phyloP scores from a whole-genome alignment of 2,113 vertebrate genomes.

The Xenopus borealis region DNA sequence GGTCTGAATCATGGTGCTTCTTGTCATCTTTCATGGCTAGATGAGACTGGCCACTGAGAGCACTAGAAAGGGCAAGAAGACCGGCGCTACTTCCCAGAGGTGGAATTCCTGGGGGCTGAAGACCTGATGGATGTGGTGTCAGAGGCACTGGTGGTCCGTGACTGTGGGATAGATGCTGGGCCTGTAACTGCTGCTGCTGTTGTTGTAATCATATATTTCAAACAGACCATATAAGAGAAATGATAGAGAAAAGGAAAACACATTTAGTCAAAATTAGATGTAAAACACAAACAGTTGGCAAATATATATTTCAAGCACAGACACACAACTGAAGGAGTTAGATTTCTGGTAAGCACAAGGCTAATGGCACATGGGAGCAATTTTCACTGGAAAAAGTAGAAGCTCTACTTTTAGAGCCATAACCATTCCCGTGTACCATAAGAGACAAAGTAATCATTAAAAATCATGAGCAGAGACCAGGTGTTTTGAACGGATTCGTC shows the following conservation, averaged over 20 bases:
- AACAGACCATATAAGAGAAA: background rate
- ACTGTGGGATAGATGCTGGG: slow-evolving; percentile 88
- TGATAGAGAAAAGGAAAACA: background rate
- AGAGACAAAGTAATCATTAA: too few relatives aligned
- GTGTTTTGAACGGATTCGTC: too few relatives aligned
- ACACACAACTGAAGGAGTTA: background rate
- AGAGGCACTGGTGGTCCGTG: slow-evolving; percentile 89
- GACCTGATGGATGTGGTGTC: slow-evolving; percentile 88
- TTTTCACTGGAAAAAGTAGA: too few relatives aligned
- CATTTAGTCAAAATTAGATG: background rate
- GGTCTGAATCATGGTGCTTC: slow-evolving; percentile 86
- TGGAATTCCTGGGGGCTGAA: slow-evolving; percentile 82
- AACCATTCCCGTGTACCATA: too few relatives aligned
- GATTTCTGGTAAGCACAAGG: too few relatives aligned
- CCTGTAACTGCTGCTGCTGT: slow-evolving; percentile 81
- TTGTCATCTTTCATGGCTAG: slow-evolving; percentile 91
- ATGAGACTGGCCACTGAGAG: slow-evolving; percentile 85
- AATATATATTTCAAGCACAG: slow-evolving; percentile 15
- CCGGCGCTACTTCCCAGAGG: slow-evolving; percentile 86
- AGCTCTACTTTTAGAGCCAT: too few relatives aligned
- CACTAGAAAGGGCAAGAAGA: slow-evolving; percentile 88
- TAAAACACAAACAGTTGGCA: slow-evolving; percentile 3
- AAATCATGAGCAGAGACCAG: too few relatives aligned
- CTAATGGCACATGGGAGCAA: too few relatives aligned
- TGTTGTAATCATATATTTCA: slow-evolving; percentile 49